These are phyloP conservation scores for Buteo buteo DNA, from an alignment of 2,113 vertebrate genomes.

Conservation along the genomic window DNA sequence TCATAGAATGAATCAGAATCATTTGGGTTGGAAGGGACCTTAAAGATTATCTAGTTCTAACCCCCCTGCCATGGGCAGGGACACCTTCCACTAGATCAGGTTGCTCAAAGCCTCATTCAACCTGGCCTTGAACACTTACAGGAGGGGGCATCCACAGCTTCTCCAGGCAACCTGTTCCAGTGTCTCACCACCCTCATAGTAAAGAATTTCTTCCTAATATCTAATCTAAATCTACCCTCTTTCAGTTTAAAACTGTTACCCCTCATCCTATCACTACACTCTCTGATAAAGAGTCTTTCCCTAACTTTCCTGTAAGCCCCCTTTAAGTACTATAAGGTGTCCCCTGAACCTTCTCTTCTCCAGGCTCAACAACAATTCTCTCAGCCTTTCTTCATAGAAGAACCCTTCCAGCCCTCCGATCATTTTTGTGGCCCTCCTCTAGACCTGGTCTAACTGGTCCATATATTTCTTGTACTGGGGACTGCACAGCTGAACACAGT, in stretches of 20 bases:
- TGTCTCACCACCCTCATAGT: neutral
- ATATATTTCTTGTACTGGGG: too few species aligned
- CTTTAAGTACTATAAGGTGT: neutral
- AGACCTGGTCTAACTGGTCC: neutral
- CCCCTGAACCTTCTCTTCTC: neutral
- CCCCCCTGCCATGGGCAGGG: neutral
- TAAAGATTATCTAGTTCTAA: neutral
- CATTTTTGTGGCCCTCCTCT: neutral
- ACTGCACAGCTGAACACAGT: too few species aligned
- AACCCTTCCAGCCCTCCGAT: too few species aligned
- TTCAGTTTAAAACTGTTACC: neutral
- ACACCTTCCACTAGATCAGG: neutral
- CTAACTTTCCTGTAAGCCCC: neutral
- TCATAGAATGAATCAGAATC: neutral
- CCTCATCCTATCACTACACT: neutral
- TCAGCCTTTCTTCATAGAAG: neutral
- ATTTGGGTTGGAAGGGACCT: neutral
- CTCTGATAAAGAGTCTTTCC: neutral
- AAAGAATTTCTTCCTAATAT: too few species aligned
- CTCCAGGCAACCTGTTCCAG: neutral
- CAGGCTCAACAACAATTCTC: neutral
- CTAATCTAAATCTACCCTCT: neutral
- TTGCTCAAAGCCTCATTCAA: neutral
- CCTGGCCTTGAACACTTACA: neutral
- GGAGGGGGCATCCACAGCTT: neutral